Percentiles rank a stretch among this genome's conserved stretches.
phyloP scores from a whole-genome alignment of 2,888 invertebrate species.

The Acronicta leporina region DNA sequence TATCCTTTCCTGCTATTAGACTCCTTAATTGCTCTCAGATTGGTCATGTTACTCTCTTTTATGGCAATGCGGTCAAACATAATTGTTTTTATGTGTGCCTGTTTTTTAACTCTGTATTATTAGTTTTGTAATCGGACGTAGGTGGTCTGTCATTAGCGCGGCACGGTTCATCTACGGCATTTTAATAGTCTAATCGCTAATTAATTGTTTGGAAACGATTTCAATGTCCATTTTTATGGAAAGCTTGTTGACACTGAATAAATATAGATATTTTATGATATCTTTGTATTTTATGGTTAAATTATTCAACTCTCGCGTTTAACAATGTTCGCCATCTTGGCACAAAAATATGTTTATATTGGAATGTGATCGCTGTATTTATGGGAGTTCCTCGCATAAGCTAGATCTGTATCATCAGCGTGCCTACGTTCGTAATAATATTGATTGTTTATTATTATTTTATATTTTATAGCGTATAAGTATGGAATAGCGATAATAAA shows the following conservation, averaged over 20 bases:
- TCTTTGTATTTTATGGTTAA: slow-evolving; percentile 49
- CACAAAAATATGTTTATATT: slow-evolving; percentile 27
- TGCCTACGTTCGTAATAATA: slow-evolving; percentile 29
- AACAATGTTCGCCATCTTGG: slow-evolving; percentile 35
- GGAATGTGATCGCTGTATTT: slow-evolving; percentile 38
- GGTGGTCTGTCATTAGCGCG: slow-evolving; percentile 82
- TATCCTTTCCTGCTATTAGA: slow-evolving; percentile 85
- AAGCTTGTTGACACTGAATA: slow-evolving; percentile 56
- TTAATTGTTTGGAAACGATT: slow-evolving; percentile 62
- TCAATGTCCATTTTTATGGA: slow-evolving; percentile 53
- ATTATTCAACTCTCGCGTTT: slow-evolving; percentile 47
- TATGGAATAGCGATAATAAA: slow-evolving; percentile 31
- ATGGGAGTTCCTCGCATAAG: slow-evolving; percentile 38
- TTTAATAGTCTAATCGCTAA: slow-evolving; percentile 73
- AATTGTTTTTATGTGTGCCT: slow-evolving; percentile 87
- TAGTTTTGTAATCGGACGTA: slow-evolving; percentile 76
- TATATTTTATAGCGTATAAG: not conserved
- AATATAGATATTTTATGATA: slow-evolving; percentile 49
- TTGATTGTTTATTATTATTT: slow-evolving; percentile 42
- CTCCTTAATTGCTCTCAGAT: slow-evolving; percentile 85
- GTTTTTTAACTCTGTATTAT: slow-evolving; percentile 78
- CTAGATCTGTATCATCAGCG: slow-evolving; percentile 46
- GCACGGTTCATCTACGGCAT: slow-evolving; percentile 73
- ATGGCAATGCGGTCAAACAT: slow-evolving; percentile 87
- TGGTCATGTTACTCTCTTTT: slow-evolving; percentile 86